Evolutionary conservation across 2,113 vertebrate genomes (phyloP), one percentile per base, ranked within the genome.

Genomic region (Gasterosteus nipponicus): DNA sequence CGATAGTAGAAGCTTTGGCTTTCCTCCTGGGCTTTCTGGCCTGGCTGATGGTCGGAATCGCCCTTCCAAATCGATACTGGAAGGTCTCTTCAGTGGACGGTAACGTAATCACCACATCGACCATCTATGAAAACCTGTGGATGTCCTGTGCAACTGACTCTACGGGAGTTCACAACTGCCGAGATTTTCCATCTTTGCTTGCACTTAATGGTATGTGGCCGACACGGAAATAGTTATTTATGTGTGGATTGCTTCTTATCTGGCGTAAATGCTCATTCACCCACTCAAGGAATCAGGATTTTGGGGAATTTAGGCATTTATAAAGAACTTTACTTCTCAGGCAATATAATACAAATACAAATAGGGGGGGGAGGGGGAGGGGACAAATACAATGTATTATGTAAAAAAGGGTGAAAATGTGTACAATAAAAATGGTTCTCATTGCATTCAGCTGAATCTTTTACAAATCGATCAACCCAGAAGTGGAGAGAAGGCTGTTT

Each of bases 81-180:
- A 93, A 72, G 72, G 88, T 90, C 7, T 94, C 92, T 2, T 47
- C 89, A 7, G 88, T 95, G 62, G 91, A 96, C 0, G 95, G 96
- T 65, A 96, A 89, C 0, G 94, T 96, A 70, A 96, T 97, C 81
- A 96, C 95, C 54, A 95, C 94, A 70, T 94, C 93, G 56, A 95
- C 94, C 80, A 87, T 96, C 89, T 97, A 94, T 74, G 94, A 96
- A 90, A 96, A 97, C 86, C 91, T 97, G 0, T 96, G 95, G 95
- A 94, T 95, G 70, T 96, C 94, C 87, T 96, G 95, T 53, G 93
- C 95, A 35, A 96, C 95, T 0, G 96, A 96, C 83, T 94, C 95
- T 35, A 86, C 93, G 0, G 96, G 96, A 10, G 94, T 97, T 83
- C 93, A 94, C 93, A 96, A 95, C 92, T 96, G 95, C 91, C 75